phyloP scores from a whole-genome alignment of 2,888 invertebrate species.

The Trichogramma evanescens region DNA sequence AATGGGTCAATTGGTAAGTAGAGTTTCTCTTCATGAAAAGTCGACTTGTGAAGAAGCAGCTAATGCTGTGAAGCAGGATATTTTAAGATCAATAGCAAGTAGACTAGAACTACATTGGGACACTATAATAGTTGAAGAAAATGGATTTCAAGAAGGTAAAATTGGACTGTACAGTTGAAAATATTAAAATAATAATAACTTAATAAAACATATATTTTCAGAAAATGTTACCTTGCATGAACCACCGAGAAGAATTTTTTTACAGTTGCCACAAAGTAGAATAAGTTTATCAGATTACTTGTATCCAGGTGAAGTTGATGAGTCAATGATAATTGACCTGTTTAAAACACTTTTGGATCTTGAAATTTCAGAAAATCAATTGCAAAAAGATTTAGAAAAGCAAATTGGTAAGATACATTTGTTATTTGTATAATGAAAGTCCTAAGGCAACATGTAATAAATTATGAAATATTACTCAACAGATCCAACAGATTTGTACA shows the following conservation, averaged over 20 bases:
- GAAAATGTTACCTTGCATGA: conserved; percentile 78
- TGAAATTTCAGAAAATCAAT: conserved; percentile 61
- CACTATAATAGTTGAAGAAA: conserved; percentile 78
- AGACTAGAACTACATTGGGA: conserved; percentile 89
- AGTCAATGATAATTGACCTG: conserved; percentile 67
- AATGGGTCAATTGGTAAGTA: conserved; percentile 64
- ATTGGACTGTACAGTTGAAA: background rate
- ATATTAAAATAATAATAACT: conserved; percentile 2
- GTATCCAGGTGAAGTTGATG: conserved; percentile 82
- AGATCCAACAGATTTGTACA: conserved; percentile 48
- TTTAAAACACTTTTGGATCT: conserved; percentile 77
- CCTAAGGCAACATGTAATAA: background rate
- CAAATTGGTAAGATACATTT: conserved; percentile 59
- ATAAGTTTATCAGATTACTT: conserved; percentile 82
- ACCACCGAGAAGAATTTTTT: conserved; percentile 79
- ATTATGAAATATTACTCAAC: conserved; percentile 1
- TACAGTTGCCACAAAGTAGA: conserved; percentile 58
- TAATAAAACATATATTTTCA: conserved; percentile 33
- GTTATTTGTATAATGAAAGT: background rate
- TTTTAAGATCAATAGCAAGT: conserved; percentile 75
- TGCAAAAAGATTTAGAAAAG: conserved; percentile 68
- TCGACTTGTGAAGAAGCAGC: conserved; percentile 68
- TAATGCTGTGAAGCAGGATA: conserved; percentile 71
- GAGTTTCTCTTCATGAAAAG: conserved; percentile 73
- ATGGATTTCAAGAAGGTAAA: conserved; percentile 62